phyloP scores from a whole-genome alignment of 2,888 invertebrate genomes.

The Dryobota labecula region DNA sequence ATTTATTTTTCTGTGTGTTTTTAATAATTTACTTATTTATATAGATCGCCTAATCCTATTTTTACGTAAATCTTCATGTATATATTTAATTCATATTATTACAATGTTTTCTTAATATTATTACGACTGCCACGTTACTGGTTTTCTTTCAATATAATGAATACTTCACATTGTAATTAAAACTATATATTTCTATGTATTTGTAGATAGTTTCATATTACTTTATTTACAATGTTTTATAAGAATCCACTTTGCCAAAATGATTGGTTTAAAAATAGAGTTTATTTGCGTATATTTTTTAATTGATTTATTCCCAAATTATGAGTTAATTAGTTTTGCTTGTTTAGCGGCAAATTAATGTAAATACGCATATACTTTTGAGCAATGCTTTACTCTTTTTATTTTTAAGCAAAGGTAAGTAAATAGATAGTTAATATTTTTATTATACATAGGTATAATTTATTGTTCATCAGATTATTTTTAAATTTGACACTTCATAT shows the following conservation, averaged over 20 bases:
- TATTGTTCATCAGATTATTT: slow-evolving; percentile 25
- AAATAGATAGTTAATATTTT: neutral
- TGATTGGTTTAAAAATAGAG: neutral
- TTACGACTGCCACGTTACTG: neutral
- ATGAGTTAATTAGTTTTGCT: slow-evolving; percentile 24
- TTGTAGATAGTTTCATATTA: neutral
- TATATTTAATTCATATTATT: neutral
- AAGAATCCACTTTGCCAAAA: neutral
- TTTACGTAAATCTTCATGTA: neutral
- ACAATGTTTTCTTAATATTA: slow-evolving; percentile 6
- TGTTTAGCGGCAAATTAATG: neutral
- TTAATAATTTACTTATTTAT: neutral
- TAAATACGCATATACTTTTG: neutral
- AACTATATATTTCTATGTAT: neutral
- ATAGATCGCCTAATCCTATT: neutral
- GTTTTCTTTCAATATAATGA: neutral
- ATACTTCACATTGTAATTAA: neutral
- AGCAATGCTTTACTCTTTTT: neutral
- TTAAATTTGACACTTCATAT: neutral
- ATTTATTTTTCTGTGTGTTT: neutral
- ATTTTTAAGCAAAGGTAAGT: slow-evolving; percentile 3
- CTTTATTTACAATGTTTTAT: neutral
- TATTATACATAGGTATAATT: slow-evolving; percentile 34
- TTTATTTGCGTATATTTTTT: neutral
- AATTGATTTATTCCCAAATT: neutral